Evolutionary conservation across 2,113 vertebrate genomes (phyloP).

Genomic region (Apteryx mantelli): DNA sequence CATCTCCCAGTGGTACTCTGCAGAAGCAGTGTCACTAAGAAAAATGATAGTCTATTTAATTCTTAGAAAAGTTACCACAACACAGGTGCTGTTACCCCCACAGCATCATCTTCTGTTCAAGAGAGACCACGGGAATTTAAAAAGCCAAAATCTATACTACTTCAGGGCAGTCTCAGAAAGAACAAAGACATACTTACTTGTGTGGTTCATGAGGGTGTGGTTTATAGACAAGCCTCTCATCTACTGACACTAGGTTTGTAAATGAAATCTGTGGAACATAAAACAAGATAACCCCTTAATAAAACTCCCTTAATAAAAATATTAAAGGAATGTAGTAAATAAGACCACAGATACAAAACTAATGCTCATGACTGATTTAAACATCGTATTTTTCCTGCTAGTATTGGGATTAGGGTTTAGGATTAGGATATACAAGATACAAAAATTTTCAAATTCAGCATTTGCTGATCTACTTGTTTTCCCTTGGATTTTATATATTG

Average conservation of each 20-base stretch:
- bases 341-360: not conserved
- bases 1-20: not conserved
- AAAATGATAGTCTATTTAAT: not conserved
- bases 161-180: not conserved
- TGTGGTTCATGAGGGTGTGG: conserved; percentile 92
- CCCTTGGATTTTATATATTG: not conserved
- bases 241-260: conserved; percentile 96
- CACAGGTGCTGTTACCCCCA: not conserved
- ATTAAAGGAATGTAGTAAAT: not conserved
- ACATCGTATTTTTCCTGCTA: not conserved
- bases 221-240: conserved; percentile 92
- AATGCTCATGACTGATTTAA: not conserved
- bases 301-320: not conserved
- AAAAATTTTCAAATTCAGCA: not conserved
- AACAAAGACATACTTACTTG: conserved; percentile 82
- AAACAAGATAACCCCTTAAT: not conserved
- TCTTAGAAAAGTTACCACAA: not conserved
- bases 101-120: not conserved
- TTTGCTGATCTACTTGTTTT: not conserved
- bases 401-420: not conserved
- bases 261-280: conserved; percentile 86
- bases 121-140: not conserved
- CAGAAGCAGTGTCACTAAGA: not conserved
- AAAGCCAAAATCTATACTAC: not conserved
- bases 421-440: not conserved